Evolutionary conservation across 2,888 invertebrate species (phyloP), one percentile per base, ranked within the genome.

Genomic region (Erpobdella octoculata): DNA sequence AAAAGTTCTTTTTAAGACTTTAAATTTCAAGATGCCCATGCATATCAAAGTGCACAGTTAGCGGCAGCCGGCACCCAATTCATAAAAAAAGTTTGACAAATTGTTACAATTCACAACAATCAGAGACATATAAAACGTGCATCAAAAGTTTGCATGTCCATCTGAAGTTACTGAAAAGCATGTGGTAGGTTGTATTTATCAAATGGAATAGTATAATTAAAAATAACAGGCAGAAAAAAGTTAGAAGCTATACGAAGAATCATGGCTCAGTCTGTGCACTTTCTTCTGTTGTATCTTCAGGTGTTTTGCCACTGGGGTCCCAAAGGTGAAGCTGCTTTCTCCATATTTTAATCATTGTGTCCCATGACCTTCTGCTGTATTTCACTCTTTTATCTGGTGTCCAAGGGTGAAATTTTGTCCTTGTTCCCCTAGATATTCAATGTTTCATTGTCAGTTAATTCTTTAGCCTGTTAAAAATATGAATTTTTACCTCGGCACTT

Each of bases 321-420:
- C 78, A 81, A 31, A 76, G 70, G 71, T 95, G 94, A 62, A 95
- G 85, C 77, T 89, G 87, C 78, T 89, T 88, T 68, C 93, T 88
- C 95, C 95, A 95, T 73, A 90, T 87, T 81, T 88, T 89, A 0
- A 95, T 88, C 76, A 93, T 87, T 36, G 89, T 89, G 82, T 97
- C 96, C 90, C 93, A 97, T 15, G 91, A 93, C 76, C 96, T 87
- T 58, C 96, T 87, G 78, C 93, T 93, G 83, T 91, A 93, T 83
- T 93, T 92, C 35, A 87, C 81, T 79, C 87, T 87, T 83, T 93
- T 94, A 78, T 92, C 90, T 3, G 96, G 96, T 1, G 96, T 96
- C 78, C 87, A 87, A 1, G 95, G 96, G 83, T 95, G 90, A 4
- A 88, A 88, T 72, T 86, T 86, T 41, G 85, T 85, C 36, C 93